phyloP scores from a whole-genome alignment of 2,797 vertebrate species.

The Falco rusticolus region DNA sequence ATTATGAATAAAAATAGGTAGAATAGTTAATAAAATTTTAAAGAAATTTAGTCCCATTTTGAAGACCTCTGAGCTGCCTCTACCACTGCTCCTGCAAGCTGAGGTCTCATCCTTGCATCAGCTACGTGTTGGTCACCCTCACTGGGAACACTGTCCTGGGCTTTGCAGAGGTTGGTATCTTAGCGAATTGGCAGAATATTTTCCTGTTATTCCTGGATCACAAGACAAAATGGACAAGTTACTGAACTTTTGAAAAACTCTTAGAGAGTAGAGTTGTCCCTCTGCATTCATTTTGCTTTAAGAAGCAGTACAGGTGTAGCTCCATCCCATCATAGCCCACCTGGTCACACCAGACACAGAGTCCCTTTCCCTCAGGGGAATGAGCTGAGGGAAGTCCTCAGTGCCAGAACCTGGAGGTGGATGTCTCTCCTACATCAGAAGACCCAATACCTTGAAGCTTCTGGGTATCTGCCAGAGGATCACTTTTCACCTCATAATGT shows the following conservation, averaged over 20 bases:
- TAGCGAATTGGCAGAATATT: background rate
- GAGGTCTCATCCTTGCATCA: background rate
- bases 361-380: background rate
- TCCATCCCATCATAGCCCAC: background rate
- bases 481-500: background rate
- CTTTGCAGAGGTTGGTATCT: background rate
- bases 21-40: constrained; percentile 35
- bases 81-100: background rate
- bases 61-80: background rate
- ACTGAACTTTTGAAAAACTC: background rate
- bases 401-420: background rate
- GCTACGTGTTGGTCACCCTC: background rate
- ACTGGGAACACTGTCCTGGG: background rate
- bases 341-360: background rate
- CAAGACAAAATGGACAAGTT: background rate
- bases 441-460: background rate
- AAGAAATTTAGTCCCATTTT: background rate
- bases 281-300: background rate
- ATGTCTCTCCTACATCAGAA: background rate
- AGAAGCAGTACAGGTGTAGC: background rate
- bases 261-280: background rate
- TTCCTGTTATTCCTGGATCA: background rate
- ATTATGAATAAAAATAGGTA: constrained; percentile 11
- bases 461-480: background rate
- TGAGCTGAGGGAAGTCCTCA: background rate